A percentile compares a stretch with the other conserved stretches of the same genome.
These are phyloP conservation scores for Nothoprocta pentlandii DNA, from an alignment of 2,113 vertebrate species.

Conservation along the genomic window DNA sequence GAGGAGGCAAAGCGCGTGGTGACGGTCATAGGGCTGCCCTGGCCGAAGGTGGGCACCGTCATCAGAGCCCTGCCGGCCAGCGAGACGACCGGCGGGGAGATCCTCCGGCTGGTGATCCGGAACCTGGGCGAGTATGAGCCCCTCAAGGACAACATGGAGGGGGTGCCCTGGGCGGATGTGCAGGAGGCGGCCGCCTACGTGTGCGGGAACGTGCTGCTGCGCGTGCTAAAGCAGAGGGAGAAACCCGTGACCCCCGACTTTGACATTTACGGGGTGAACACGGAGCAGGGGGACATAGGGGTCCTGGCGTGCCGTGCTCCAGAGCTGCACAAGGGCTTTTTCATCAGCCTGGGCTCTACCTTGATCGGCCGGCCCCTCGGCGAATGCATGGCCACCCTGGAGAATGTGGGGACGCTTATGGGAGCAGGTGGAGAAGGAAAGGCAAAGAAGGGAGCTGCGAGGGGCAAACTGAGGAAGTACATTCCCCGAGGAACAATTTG, in stretches of 20 bases:
- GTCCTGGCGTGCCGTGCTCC: slow-evolving; percentile 31
- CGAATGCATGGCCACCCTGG: slow-evolving; percentile 14
- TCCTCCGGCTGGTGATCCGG: slow-evolving; percentile 24
- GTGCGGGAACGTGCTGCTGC: slow-evolving; percentile 22
- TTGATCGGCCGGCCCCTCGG: not conserved
- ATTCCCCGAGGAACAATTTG: slow-evolving; percentile 37
- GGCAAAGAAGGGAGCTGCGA: fast-evolving
- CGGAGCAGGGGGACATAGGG: slow-evolving; percentile 31
- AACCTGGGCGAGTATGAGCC: slow-evolving; percentile 8
- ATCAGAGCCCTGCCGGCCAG: not conserved
- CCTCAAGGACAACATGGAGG: slow-evolving; percentile 26
- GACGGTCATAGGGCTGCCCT: not conserved
- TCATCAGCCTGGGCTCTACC: slow-evolving; percentile 38
- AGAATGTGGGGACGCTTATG: slow-evolving; percentile 7
- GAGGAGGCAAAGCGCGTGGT: not conserved
- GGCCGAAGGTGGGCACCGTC: not conserved
- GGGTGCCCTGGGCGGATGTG: not conserved
- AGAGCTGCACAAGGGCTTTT: not conserved
- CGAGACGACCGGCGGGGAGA: not conserved
- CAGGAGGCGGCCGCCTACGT: not conserved
- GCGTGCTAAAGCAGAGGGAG: slow-evolving; percentile 25
- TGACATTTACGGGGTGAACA: not conserved
- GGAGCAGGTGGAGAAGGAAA: not conserved
- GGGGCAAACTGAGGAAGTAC: not conserved
- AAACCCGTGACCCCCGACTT: not conserved